Base-by-base conservation (phyloP, 2,888 invertebrate genomes). In the Tryphoninae sp. region DNA sequence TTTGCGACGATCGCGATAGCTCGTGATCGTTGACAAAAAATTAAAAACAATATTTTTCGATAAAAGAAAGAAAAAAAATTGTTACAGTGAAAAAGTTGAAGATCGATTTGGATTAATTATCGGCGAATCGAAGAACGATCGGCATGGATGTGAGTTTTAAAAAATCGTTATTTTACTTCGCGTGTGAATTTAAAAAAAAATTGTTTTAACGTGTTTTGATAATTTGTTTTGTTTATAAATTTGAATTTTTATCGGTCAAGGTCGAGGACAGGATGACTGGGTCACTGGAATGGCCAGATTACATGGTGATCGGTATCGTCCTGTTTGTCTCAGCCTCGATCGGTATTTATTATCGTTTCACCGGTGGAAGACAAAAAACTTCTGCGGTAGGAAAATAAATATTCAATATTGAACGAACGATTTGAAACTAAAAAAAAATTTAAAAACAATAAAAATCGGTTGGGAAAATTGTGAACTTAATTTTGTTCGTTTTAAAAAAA, bases 301-400 rank as follows among this genome's bases (percentile, higher is more conserved):
- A 97, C 90, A 92, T 95, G 11, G 96, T 97, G 62, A 94, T 97
- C 92, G 94, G 93, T 8, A 88, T 94, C 11, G 96, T 96, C 68
- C 93, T 97, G 87, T 76, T 94, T 9, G 93, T 95, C n/a, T 97
- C 97, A 0, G 94, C 96, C 1, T 92, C 92, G 0, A 97, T 98
- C 84, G 98, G 98, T 6, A 88, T 98, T 51, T 98, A 97, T 90
- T 98, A 96, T 91, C 94, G 97, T 78, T 95, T 97, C 89, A 96
- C 95, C 49, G 98, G 97, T 23, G 97, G 96, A 16, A 95, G 95
- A 91, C 97, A 98, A 91, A 96, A 95, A 92, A 97, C 97, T 1
- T 95, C 96, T 71, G 94, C 96, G 93, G 96, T 96, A 81, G 9
- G 73, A 59, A 73, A 62, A 19, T 19, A 0, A 19, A 19, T 19